Base-by-base conservation (phyloP, 2,797 vertebrate species). In the Garrulus glandarius region DNA sequence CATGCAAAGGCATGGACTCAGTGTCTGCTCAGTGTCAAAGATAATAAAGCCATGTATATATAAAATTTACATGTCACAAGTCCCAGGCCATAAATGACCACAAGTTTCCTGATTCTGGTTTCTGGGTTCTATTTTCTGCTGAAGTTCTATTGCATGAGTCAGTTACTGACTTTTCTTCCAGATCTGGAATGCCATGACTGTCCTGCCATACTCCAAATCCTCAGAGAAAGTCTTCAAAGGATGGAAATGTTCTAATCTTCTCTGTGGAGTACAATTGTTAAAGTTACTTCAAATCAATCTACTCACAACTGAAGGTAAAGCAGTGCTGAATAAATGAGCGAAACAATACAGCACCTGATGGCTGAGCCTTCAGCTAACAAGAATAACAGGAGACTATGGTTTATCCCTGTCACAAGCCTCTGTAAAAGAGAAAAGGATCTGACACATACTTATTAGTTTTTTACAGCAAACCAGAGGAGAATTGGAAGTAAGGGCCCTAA, bases 241-340 rank as follows among this genome's bases (percentile, higher is more conserved):
- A 83, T 82, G 47, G 79, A 95, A 96, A 96, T 94, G 57, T 96
- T 96, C 84, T 95, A 41, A 89, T 95, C 83, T 97, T 95, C 93
- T 93, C 84, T 92, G 60, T 95, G 69, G 47, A 86, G 72, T 89
- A 92, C 61, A 79, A 91, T 86, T 72, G 75, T 72, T 94, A 71
- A 91, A 91, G 56, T 56, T 93, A 87, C 80, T 87, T 94, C 75
- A 94, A 84, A 91, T 91, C 76, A 83, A 83, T 82, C 84, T 92
- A 74, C 67, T 88, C 60, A 69, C 53, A 86, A 68, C 47, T 76
- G 69, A 92, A 94, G 56, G 71, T 55, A 94, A 88, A 72, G 24
- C 32, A 61, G 68, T 34, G 24, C 84, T 94, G 93, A 97, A 95
- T 91, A 96, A 96, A 95, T 53, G 69, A 65, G 11, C 1, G n/a